Evolutionary conservation across 2,888 invertebrate species (phyloP), one percentile per base, ranked within the genome.

Genomic region (Apocheima hispidaria): DNA sequence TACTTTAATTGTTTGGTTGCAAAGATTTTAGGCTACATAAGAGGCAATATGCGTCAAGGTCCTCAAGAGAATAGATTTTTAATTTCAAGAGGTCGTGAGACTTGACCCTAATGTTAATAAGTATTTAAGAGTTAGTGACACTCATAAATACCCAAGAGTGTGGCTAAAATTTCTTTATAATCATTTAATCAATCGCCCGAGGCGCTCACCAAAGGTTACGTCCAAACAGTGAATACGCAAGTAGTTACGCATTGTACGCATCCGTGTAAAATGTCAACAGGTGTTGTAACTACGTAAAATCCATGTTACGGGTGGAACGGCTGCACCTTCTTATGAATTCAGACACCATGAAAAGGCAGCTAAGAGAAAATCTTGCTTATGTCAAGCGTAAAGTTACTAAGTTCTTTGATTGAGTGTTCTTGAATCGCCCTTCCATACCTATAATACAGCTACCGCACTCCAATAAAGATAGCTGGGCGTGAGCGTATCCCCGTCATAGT

Each of bases 41-140:
- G 51, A 52, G 59, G 28, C 16, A 26, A 41, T 35, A 28, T 36
- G 9, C 41, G 49, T 56, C 70, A 75, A 75, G 71, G 71, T 68
- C 62, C 43, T 66, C 67, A 70, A 66, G 75, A 79, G 77, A 79
- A 81, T 77, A 74, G 68, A 68, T 6, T 73, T 77, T 76, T 72
- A 75, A 79, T 80, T 76, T 68, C 56, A 54, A 53, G 35, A 61
- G 36, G 61, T 64, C 59, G 59, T 33, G 63, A 49, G 30, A 44
- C 44, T 63, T 61, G 66, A 66, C 70, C 69, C 51, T 55, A 48
- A 28, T 41, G 30, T 33, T 48, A 12, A 60, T 61, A 63, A 53
- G 49, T 63, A 66, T 63, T 63, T n/a, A 63, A 58, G 51, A 43
- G 21, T 26, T 41, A 48, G 58, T 63, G 61, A 59, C 60, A 55